Evolutionary conservation across 2,888 invertebrate species (phyloP), one percentile per base, ranked within the genome.

Genomic region (Gryllus longicercus): DNA sequence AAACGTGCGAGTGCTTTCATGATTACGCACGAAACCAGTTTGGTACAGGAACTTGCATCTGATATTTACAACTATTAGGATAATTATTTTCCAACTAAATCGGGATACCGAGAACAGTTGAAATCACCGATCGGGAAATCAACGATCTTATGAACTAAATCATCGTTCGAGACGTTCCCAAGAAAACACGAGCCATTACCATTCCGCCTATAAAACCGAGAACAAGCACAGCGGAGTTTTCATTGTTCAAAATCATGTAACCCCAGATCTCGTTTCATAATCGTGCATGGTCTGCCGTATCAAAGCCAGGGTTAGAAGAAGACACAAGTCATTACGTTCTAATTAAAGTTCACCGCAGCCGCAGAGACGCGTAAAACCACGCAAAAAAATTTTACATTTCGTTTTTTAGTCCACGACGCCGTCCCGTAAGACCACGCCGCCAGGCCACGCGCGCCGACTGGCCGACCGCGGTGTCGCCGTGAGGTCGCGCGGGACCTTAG

Each of bases 191-290:
- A n/a, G 11, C 16, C 12, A 14, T 63, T 63, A n/a, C 63, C n/a
- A 63, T 63, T 14, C 63, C n/a, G 4, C 1, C 63, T n/a, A 63
- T 63, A 63, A 63, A 63, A 63, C n/a, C 63, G 16, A 63, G 63
- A 63, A 63, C 16, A 63, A 63, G n/a, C 16, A 63, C 14, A 63
- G 14, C 8, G 5, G 4, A 11, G 63, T 63, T 16, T 18, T 16
- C 63, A 63, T 63, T 63, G 63, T 63, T 63, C n/a, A 3, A 63
- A 63, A n/a, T n/a, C 63, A 63, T 18, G 63, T 63, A 63, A 63
- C 63, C 63, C 63, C 16, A 18, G 63, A 63, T 63, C 63, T n/a
- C 63, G n/a, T 63, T 63, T 63, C 63, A 63, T 63, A 63, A 63
- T 63, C n/a, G 63, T 16, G 11, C n/a, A 38, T 63, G 63, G 63